Conservation (phyloP, 2,797 vertebrate genomes). For the Petrocephalus schoutedeni region DNA sequence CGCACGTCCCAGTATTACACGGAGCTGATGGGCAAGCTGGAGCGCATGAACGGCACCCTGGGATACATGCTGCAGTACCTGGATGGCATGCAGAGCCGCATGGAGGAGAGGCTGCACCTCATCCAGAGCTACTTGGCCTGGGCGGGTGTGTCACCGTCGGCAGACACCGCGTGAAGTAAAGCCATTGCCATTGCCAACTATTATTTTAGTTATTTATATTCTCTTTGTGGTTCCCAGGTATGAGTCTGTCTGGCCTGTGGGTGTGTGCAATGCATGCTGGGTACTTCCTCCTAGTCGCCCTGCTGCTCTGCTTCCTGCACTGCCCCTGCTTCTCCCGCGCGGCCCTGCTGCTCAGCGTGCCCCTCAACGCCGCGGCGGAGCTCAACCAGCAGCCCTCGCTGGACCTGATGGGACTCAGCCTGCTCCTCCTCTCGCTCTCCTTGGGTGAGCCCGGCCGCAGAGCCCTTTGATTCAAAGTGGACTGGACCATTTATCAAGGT, state of each 20-base stretch:
- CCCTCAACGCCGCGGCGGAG: conserved; percentile 58
- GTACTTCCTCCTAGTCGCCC: conserved; percentile 62
- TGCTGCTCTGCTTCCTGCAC: conserved; percentile 68
- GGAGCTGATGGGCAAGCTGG: conserved; percentile 68
- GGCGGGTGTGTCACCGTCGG: not conserved
- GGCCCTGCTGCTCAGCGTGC: conserved; percentile 61
- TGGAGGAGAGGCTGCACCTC: conserved; percentile 62
- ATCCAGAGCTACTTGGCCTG: conserved; percentile 54
- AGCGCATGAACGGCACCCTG: conserved; percentile 68
- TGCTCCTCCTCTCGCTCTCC: conserved; percentile 51
- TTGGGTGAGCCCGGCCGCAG: conserved; percentile 51
- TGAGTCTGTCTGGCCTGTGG: conserved; percentile 61
- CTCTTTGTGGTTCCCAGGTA: conserved; percentile 46
- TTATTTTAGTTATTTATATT: not conserved
- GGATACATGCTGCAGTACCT: conserved; percentile 57
- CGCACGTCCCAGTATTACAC: conserved; percentile 59
- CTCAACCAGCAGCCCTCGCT: conserved; percentile 66
- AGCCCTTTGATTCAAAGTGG: not conserved
- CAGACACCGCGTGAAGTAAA: not conserved
- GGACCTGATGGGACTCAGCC: conserved; percentile 56
- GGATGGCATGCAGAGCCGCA: conserved; percentile 55
- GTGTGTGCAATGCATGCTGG: conserved; percentile 57
- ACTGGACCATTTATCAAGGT: not conserved
- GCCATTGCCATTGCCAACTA: too few species aligned
- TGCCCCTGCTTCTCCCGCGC: conserved; percentile 51